Evolutionary conservation across 2,113 vertebrate species (phyloP), one percentile per base, ranked within the genome.

Genomic region (Psettodes erumei): DNA sequence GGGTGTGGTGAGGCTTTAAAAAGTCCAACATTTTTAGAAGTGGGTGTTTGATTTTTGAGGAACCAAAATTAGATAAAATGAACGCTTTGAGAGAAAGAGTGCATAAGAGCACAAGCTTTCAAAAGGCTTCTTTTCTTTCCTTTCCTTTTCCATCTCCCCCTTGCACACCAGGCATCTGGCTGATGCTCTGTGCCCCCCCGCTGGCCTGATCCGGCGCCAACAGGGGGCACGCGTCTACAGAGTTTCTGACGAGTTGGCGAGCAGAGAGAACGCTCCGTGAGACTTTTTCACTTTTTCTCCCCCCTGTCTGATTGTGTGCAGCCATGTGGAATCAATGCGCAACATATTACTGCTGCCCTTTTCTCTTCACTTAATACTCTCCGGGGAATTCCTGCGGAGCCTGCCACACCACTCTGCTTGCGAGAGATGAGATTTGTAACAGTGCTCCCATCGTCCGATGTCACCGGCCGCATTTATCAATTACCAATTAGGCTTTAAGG

Each of bases 321-420:
- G 87, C 82, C 89, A 81, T 71, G 87, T 86, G 87, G 89, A 92
- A 88, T 82, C 82, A 75, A 63, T 90, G 88, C 81, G 37, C 84
- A 76, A 85, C 85, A 85, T 89, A 88, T 86, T 71, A 84, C 83
- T 25, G 48, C 79, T 74, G 85, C 75, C 84, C 83, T 93, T n/a
- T 90, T 86, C 77, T 83, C 51, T 79, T 56, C 66, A 47, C 53
- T 77, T 90, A 79, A 89, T 77, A 73, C 75, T 79, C 82, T 58
- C 62, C 4, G 2, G 86, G 88, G 90, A 84, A 87, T 84, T 87
- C 77, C 72, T 65, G 37, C 13, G 2, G n/a, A 55, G 65, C 38
- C 64, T 10, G 61, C 53, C 23, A 28, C 68, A 82, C 79, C 54
- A 27, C 37, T 66, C 75, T 40, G 8, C 56, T 68, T 18, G 8